Base-by-base conservation (phyloP, 2,888 invertebrate species). In the Athalia cordata region DNA sequence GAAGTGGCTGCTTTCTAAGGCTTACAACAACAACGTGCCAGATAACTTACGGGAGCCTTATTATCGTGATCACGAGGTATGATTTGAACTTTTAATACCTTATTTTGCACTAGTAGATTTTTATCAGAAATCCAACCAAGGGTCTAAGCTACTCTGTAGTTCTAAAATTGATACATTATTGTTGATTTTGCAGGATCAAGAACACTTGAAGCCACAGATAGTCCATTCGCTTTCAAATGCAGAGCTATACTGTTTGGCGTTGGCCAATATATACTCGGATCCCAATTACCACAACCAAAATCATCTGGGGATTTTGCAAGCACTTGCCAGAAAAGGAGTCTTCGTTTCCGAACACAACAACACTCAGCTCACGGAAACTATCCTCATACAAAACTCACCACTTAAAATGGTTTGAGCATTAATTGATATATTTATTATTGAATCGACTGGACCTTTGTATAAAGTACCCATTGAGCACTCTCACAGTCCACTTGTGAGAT, bases 1-100 rank as follows among this genome's bases (percentile, higher is more conserved):
- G 88, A 96, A 97, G 93, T 99, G 98, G 98, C 94, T 99, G 87
- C 93, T 98, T 84, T 96, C 97, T 86, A 98, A 98, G 93, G 97
- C 98, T 82, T 98, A 96, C 93, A 97, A 98, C 93, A 97, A 97
- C 92, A 94, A 95, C 92, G 96, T 95, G 90, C 98, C 98, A 85
- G 95, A 96, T 89, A 97, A 98, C 91, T 93, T 98, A 83, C 94
- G 94, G 89, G 98, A 98, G 90, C 98, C 98, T 80, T 98, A 98
- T 92, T 98, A 98, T 91, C 94, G 96, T 89, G 98, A 98, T 92
- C 96, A 97, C 92, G 97, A 98, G 94, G 98, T 96, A 90, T 64
- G 55, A 13, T 67, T 65, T 13, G 55, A 15, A 59, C 49, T 66
- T 57, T 47, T 81, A 29, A 29, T 29, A 29, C 29, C 29, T 75